Evolutionary conservation across 2,888 invertebrate species (phyloP).

Genomic region (Synergus gifuensis): DNA sequence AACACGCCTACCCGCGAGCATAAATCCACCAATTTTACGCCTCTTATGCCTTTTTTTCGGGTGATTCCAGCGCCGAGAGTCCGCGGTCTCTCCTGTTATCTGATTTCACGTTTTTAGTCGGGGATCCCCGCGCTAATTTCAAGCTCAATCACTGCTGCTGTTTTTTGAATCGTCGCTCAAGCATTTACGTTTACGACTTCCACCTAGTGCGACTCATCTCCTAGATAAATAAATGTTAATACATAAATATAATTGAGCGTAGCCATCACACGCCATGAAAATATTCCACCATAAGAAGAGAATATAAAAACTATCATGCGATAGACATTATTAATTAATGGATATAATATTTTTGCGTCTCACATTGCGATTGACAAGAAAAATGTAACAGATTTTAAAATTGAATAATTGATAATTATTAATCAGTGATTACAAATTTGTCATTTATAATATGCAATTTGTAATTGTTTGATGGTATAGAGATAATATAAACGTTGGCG

Average conservation of each 20-base stretch:
- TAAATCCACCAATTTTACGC: conserved; percentile 71
- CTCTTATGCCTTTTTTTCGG: conserved; percentile 56
- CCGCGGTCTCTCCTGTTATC: conserved; percentile 36
- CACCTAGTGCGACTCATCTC: conserved; percentile 21
- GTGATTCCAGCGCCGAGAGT: conserved; percentile 23
- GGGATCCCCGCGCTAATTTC: conserved; percentile 40
- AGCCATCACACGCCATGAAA: neutral
- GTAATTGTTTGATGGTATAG: neutral
- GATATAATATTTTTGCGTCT: neutral
- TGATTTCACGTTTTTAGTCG: conserved; percentile 40
- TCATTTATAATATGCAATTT: neutral
- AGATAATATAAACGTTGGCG: neutral
- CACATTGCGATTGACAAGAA: neutral
- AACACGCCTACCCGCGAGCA: conserved; percentile 63
- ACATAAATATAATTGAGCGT: conserved; percentile 7
- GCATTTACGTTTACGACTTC: neutral
- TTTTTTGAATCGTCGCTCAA: conserved; percentile 32
- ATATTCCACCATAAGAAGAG: neutral
- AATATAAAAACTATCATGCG: neutral
- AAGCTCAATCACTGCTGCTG: conserved; percentile 38
- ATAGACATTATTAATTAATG: neutral
- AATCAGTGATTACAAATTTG: neutral
- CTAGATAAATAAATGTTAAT: neutral
- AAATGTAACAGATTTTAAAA: too few relatives aligned
- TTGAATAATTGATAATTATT: too few relatives aligned